phyloP scores from a whole-genome alignment of 2,797 vertebrate species.

The Hemibagrus guttatus region DNA sequence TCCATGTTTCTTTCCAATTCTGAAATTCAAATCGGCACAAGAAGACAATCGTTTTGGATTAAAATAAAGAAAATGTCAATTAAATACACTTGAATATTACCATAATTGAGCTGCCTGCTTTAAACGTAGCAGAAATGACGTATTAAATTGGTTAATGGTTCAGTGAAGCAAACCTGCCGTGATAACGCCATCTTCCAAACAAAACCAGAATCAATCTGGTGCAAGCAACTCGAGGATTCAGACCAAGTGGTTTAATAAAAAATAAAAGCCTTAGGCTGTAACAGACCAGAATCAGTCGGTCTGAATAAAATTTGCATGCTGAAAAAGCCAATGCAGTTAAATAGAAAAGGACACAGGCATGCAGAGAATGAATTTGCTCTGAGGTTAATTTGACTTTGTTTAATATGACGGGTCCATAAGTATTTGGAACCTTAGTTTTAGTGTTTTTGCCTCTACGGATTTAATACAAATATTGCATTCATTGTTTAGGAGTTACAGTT shows the following conservation, averaged over 20 bases:
- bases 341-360: neutral
- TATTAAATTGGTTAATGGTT: neutral
- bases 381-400: neutral
- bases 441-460: neutral
- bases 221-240: neutral
- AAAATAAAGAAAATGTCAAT: neutral
- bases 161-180: neutral
- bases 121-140: neutral
- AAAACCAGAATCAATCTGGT: conserved; percentile 8
- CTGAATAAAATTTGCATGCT: conserved; percentile 1
- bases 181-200: neutral
- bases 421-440: neutral
- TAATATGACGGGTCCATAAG: neutral
- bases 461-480: no score
- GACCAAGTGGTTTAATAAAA: neutral
- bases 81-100: neutral
- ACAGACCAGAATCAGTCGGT: neutral
- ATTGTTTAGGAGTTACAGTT: no score
- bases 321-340: neutral
- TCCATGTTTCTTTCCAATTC: neutral
- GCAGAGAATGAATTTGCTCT: neutral
- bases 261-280: neutral
- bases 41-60: neutral
- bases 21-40: neutral
- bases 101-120: neutral